Evolutionary conservation across 2,888 invertebrate species (phyloP).

Genomic region (Drosophila monieri): DNA sequence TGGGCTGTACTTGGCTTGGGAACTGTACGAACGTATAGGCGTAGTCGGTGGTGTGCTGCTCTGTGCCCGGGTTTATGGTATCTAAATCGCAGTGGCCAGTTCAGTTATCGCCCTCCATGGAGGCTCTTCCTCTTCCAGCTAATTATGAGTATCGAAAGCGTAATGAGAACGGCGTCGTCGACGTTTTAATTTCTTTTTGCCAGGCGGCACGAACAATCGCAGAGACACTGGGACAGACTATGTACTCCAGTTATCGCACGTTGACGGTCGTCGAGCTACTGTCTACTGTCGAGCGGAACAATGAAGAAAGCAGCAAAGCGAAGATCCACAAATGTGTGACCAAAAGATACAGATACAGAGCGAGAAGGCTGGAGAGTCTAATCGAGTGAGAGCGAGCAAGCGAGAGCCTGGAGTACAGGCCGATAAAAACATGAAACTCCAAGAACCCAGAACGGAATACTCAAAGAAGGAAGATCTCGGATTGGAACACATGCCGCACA

Average conservation of each 20-base stretch:
- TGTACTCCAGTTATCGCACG: constrained; percentile 72
- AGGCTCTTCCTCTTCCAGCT: constrained; percentile 39
- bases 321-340: constrained; percentile 50
- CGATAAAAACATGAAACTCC: constrained; percentile 68
- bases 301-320: constrained; percentile 49
- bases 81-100: constrained; percentile 48
- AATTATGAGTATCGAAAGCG: constrained; percentile 50
- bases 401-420: constrained; percentile 51
- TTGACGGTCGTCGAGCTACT: constrained; percentile 54
- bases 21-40: constrained; percentile 12
- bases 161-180: constrained; percentile 36
- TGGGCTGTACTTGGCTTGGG: constrained; percentile 56
- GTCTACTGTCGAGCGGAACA: constrained; percentile 49
- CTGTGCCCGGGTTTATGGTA: constrained; percentile 23
- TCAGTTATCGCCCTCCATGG: constrained; percentile 44
- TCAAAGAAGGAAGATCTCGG: constrained; percentile 23
- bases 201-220: constrained; percentile 19
- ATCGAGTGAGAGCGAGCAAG: constrained; percentile 25
- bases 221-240: constrained; percentile 15
- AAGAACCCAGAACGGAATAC: constrained; percentile 34
- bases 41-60: constrained; percentile 10
- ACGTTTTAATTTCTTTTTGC: constrained; percentile 45
- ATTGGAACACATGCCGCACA: constrained; percentile 39
- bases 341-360: constrained; percentile 23
- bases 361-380: constrained; percentile 7